Conservation (phyloP, 1,140 invertebrate genomes). For the Pachypeltis micranthus region DNA sequence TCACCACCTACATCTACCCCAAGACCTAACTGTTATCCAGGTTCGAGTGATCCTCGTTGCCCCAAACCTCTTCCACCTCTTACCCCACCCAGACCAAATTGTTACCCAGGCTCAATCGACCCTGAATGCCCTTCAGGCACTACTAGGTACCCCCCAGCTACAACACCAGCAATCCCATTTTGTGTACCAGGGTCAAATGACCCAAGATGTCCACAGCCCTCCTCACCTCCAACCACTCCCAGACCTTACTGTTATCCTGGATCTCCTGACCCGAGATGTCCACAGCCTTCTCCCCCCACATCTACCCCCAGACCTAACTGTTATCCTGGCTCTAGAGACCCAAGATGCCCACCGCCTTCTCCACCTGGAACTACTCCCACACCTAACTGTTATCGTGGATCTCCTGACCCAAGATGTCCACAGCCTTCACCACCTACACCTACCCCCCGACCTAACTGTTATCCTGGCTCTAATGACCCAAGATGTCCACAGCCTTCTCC, state of each 20-base stretch:
- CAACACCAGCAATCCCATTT: conserved; percentile 22
- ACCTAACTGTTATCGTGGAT: conserved; percentile 33
- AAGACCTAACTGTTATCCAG: conserved; percentile 8
- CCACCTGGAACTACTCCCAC: conserved; percentile 28
- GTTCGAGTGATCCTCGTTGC: conserved; percentile 33
- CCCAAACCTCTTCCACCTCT: conserved; percentile 25
- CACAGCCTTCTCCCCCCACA: conserved; percentile 26
- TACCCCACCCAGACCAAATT: conserved; percentile 12
- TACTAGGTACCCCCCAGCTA: conserved; percentile 24
- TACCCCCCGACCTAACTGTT: conserved; percentile 26
- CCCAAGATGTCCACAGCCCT: conserved; percentile 32
- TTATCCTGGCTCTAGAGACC: conserved; percentile 35
- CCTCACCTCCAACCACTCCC: conserved; percentile 18
- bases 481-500: conserved; percentile 32
- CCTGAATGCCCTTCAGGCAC: conserved; percentile 32
- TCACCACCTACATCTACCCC: conserved; percentile 24
- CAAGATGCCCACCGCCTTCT: conserved; percentile 29
- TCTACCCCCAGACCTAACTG: conserved; percentile 29
- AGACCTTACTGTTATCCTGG: conserved; percentile 26
- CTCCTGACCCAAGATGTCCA: conserved; percentile 34
- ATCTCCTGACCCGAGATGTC: conserved; percentile 31
- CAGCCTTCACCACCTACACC: conserved; percentile 18
- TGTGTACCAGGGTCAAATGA: conserved; percentile 30
- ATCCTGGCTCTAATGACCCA: conserved; percentile 31
- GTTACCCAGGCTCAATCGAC: conserved; percentile 31